phyloP scores from a whole-genome alignment of 2,888 invertebrate genomes.

The Morinoia aosen region DNA sequence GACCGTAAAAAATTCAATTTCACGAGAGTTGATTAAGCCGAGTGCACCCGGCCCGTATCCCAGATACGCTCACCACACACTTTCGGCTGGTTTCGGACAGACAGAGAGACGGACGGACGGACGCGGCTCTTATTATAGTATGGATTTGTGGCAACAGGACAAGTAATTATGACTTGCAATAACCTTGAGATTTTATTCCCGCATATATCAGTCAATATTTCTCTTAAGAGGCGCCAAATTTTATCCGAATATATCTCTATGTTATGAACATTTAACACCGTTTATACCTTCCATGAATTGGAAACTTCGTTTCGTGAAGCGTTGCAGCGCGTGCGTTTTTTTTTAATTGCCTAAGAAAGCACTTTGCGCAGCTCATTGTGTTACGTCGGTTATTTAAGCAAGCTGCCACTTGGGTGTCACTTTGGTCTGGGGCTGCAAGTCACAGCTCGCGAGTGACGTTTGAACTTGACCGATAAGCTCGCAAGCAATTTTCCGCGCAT shows the following conservation, averaged over 20 bases:
- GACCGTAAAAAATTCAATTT: too few species aligned
- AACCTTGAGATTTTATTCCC: not conserved
- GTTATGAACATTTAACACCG: not conserved
- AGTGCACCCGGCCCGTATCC: too few species aligned
- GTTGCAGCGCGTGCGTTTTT: too few species aligned
- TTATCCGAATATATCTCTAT: not conserved
- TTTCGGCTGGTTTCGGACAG: too few species aligned
- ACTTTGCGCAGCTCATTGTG: not conserved
- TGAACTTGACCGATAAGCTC: slow-evolving; percentile 47
- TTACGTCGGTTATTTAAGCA: not conserved
- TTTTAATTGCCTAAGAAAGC: too few species aligned
- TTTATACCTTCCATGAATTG: not conserved
- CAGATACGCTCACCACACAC: too few species aligned
- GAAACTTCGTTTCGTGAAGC: not conserved
- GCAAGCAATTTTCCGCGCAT: slow-evolving; percentile 31
- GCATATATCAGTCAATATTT: not conserved
- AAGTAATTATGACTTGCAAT: not conserved
- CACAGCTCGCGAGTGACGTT: not conserved
- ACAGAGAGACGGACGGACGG: too few species aligned
- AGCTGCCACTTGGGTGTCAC: not conserved
- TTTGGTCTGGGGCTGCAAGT: not conserved
- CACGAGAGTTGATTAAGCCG: too few species aligned
- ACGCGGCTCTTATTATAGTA: not conserved
- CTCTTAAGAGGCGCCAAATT: not conserved
- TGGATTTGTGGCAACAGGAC: not conserved